Evolutionary conservation across 2,888 invertebrate species (phyloP).

Genomic region (Calameuta idolon): DNA sequence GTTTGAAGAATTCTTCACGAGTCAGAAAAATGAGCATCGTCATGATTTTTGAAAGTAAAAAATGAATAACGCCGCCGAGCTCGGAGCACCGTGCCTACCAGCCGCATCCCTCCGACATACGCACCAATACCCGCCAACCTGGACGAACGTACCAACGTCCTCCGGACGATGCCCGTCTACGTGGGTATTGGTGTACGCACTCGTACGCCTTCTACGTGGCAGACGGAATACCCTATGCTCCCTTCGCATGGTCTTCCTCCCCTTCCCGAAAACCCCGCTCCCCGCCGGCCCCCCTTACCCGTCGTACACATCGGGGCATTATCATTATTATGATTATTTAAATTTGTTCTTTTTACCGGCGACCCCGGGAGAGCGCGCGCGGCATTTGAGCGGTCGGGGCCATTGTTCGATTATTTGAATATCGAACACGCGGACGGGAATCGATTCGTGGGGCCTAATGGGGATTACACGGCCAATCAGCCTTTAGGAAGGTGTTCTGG

Average conservation of each 20-base stretch:
- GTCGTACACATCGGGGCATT: slow-evolving; percentile 40
- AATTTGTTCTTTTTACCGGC: slow-evolving; percentile 52
- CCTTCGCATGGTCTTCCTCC: slow-evolving; percentile 1
- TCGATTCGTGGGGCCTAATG: slow-evolving; percentile 65
- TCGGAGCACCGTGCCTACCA: slow-evolving; percentile 15
- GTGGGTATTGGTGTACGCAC: background rate
- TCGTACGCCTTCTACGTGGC: background rate
- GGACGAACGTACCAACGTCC: background rate
- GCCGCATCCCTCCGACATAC: slow-evolving; percentile 1
- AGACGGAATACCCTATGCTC: background rate
- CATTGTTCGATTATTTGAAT: slow-evolving; percentile 66
- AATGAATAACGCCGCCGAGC: slow-evolving; percentile 55
- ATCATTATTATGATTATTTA: slow-evolving; percentile 62
- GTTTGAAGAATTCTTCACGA: slow-evolving; percentile 67
- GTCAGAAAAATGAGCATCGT: slow-evolving; percentile 68
- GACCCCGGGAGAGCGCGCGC: slow-evolving; percentile 35
- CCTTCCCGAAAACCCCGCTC: background rate
- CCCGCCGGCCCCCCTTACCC: background rate
- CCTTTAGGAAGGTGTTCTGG: slow-evolving; percentile 45
- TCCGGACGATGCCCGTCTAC: background rate
- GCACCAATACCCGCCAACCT: background rate
- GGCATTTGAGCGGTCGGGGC: slow-evolving; percentile 48
- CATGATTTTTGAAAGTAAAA: slow-evolving; percentile 68
- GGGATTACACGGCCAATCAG: slow-evolving; percentile 67
- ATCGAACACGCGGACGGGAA: slow-evolving; percentile 61